Base-by-base conservation (phyloP, 2,888 invertebrate species). In the Sphecodes monilicornis region DNA sequence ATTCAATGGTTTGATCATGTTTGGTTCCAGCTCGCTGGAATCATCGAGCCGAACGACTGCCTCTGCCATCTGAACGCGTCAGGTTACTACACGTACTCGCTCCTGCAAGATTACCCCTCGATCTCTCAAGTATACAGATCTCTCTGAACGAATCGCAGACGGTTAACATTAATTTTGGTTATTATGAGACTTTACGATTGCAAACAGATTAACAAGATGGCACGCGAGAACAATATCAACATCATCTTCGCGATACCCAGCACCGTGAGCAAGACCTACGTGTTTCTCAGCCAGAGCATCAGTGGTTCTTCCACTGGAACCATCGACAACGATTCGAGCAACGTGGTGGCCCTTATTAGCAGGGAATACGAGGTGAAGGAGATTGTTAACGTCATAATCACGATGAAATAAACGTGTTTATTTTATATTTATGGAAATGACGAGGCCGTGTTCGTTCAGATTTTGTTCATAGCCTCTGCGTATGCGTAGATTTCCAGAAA, bases 71-170 rank as follows among this genome's bases (percentile, higher is more conserved):
- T 97, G 90, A 93, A 96, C 87, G 75, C 94, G 54, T 90, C 95
- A 11, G 95, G 96, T 36, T 94, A 95, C 77, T 97, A 97, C 93
- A 96, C 95, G 8, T 95, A 96, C 86, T 95, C 95, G 39, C 93
- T 96, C 18, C 93, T 95, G 72, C 96, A 96, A 95, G 98, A 98
- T 94, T 98, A 98, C 93, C 98, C 98, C 0, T 97, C 98, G 0
- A 96, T 98, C 66, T 96, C 97, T 50, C 96, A 96, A 92, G 94
- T 94, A 87, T 29, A 32, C 57, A 76, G 66, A 36, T 69, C 22
- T 26, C 22, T 3, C 22, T 8, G 16, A 26, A 22, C 72, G 16
- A 8, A 41, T 8, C 39, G 3, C 39, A 3, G 16, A 68, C 39
- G 39, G 16, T 60, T 29, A 16, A 29, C 29, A 16, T 39, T 1